Conservation (phyloP, 1,140 invertebrate genomes). For the Archegozetes longisetosus region DNA sequence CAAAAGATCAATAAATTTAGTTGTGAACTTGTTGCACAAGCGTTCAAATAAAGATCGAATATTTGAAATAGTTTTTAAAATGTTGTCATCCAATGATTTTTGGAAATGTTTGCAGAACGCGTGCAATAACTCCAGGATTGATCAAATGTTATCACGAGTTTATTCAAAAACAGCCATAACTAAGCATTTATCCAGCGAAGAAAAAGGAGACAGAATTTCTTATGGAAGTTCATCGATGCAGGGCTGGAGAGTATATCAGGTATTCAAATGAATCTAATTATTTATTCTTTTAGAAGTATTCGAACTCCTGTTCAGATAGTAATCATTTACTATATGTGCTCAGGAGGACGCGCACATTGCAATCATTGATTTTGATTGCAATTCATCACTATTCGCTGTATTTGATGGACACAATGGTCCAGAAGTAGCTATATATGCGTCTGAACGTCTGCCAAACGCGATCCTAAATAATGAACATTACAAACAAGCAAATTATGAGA, state of each 20-base stretch:
- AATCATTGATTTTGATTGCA: slow-evolving; percentile 60
- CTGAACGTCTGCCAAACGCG: slow-evolving; percentile 68
- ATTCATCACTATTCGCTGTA: slow-evolving; percentile 75
- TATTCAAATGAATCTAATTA: too few species aligned
- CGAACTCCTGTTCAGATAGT: too few species aligned
- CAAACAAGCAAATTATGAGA: slow-evolving; percentile 49
- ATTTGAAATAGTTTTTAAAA: too few species aligned
- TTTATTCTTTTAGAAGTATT: too few species aligned
- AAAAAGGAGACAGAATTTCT: slow-evolving; percentile 43
- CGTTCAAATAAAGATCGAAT: too few species aligned
- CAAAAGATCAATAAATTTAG: too few species aligned
- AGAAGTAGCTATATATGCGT: slow-evolving; percentile 82
- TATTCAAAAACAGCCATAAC: slow-evolving; percentile 40
- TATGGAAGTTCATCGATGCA: slow-evolving; percentile 94
- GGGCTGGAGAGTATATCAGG: slow-evolving; percentile 62
- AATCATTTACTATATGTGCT: too few species aligned
- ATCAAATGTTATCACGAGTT: background rate
- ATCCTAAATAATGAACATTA: slow-evolving; percentile 63
- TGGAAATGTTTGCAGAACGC: background rate
- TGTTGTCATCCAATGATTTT: too few species aligned
- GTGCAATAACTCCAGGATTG: background rate
- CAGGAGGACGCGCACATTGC: slow-evolving; percentile 92
- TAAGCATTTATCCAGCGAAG: slow-evolving; percentile 66
- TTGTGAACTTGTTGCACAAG: too few species aligned
- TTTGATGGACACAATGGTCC: slow-evolving; percentile 81